Evolutionary conservation across 1,140 invertebrate genomes (phyloP).

Genomic region (Wiebesia pumilae): DNA sequence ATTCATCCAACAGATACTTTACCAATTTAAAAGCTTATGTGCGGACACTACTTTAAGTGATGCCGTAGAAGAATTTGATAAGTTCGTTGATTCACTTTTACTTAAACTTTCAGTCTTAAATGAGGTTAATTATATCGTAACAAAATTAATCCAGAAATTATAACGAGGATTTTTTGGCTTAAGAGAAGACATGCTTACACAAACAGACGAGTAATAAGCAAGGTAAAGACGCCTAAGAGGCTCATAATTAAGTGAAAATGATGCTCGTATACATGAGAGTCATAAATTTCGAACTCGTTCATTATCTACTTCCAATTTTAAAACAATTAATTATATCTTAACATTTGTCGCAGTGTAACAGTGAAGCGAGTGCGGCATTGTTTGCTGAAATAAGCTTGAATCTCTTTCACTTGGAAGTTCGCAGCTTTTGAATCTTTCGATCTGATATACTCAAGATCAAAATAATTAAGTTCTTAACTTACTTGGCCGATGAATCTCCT

Average conservation of each 20-base stretch:
- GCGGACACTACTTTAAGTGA: background rate
- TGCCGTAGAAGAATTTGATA: background rate
- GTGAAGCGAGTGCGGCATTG: background rate
- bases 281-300: background rate
- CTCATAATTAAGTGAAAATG: background rate
- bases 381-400: background rate
- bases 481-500: background rate
- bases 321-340: slow-evolving; percentile 3
- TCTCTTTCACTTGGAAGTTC: background rate
- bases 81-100: background rate
- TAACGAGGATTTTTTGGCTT: no score
- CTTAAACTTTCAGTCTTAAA: no score
- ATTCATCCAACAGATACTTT: no score
- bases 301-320: background rate
- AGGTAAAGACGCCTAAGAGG: background rate
- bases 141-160: no score
- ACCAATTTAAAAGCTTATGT: no score
- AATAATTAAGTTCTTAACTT: slow-evolving; percentile 13
- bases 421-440: background rate
- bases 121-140: no score
- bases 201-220: background rate
- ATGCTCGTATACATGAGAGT: background rate
- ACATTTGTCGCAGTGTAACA: background rate
- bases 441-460: background rate
- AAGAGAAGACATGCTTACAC: background rate